phyloP scores from a whole-genome alignment of 1,140 invertebrate species.

The Polypedilum pembai region DNA sequence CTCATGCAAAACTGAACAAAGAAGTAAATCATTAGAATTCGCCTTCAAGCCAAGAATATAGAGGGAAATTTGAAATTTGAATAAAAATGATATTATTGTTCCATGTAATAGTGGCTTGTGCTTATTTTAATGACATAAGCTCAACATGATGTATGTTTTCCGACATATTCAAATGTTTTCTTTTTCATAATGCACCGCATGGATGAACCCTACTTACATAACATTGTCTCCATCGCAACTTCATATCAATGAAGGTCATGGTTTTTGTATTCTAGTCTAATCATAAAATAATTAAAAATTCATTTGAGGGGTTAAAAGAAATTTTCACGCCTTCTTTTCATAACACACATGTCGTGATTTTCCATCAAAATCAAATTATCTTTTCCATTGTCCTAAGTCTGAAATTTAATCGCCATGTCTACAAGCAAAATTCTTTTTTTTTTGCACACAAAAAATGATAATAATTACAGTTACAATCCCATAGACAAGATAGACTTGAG shows the following conservation, averaged over 20 bases:
- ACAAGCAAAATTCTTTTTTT: too few species aligned
- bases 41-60: background rate
- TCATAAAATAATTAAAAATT: too few species aligned
- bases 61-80: background rate
- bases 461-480: background rate
- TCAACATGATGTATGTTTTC: constrained; percentile 25
- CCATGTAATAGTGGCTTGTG: background rate
- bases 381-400: too few species aligned
- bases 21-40: constrained; percentile 14
- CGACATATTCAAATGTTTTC: constrained; percentile 19
- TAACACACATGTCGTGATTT: too few species aligned
- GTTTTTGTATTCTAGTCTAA: too few species aligned
- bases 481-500: background rate
- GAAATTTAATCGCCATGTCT: too few species aligned
- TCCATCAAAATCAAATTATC: too few species aligned
- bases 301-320: too few species aligned
- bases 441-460: background rate
- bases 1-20: background rate
- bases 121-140: constrained; percentile 20
- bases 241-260: too few species aligned
- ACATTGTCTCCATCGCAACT: background rate
- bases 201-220: background rate
- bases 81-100: constrained; percentile 27
- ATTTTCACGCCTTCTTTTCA: too few species aligned
- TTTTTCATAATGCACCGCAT: background rate